phyloP scores from a whole-genome alignment of 2,113 vertebrate genomes.

The Cercocebus atys region DNA sequence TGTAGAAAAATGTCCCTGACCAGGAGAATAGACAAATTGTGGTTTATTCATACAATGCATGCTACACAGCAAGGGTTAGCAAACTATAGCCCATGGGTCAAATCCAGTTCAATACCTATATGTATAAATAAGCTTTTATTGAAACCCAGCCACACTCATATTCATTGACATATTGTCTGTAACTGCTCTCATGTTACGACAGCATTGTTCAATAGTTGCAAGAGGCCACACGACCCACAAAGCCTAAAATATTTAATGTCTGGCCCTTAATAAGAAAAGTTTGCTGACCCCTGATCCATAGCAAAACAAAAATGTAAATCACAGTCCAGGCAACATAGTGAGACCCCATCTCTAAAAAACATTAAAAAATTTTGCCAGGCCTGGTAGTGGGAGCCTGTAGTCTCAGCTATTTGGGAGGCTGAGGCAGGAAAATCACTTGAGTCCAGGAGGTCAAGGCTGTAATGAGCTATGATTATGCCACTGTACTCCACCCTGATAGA shows the following conservation, averaged over 20 bases:
- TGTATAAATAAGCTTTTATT: not conserved
- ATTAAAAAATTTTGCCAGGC: too few relatives aligned
- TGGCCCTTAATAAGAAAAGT: not conserved
- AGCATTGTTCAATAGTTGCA: not conserved
- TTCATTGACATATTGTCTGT: not conserved
- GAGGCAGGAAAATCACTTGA: too few relatives aligned
- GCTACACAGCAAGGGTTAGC: not conserved
- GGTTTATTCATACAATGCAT: not conserved
- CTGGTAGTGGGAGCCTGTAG: too few relatives aligned
- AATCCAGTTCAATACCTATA: not conserved
- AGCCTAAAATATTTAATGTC: not conserved
- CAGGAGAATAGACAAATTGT: not conserved
- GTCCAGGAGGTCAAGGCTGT: too few relatives aligned
- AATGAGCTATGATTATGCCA: too few relatives aligned
- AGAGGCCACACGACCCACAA: not conserved
- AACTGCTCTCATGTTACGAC: not conserved
- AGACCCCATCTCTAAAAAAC: too few relatives aligned
- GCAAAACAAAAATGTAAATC: not conserved
- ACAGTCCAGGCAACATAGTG: too few relatives aligned
- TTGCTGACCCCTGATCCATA: not conserved
- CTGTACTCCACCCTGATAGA: too few relatives aligned
- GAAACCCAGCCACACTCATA: not conserved
- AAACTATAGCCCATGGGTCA: not conserved
- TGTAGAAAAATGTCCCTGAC: not conserved
- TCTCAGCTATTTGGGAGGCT: too few relatives aligned